phyloP scores from a whole-genome alignment of 2,888 invertebrate species.

The Diaperis boleti region DNA sequence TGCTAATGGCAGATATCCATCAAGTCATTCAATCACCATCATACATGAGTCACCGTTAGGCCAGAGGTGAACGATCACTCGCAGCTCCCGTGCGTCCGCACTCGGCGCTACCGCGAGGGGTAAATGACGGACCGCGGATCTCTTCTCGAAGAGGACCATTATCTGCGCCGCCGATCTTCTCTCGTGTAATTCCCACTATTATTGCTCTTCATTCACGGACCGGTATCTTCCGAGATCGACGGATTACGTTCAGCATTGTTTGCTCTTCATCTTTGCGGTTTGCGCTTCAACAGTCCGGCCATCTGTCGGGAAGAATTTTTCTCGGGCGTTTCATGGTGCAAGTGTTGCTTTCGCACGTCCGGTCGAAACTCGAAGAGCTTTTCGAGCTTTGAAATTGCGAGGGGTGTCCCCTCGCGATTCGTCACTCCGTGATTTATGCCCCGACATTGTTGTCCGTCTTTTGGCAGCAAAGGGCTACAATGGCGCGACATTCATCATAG shows the following conservation, averaged over 20 bases:
- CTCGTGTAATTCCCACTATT: conserved; percentile 55
- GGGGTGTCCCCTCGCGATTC: too few species aligned
- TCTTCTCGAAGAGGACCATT: conserved; percentile 44
- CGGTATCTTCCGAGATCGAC: conserved; percentile 52
- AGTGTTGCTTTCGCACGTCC: too few species aligned
- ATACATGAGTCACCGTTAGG: conserved; percentile 58
- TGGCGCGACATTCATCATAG: conserved; percentile 62
- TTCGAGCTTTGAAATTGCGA: too few species aligned
- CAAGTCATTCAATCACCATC: conserved; percentile 67
- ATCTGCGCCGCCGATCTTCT: conserved; percentile 42
- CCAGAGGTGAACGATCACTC: conserved; percentile 51
- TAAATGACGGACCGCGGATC: conserved; percentile 54
- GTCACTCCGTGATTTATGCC: conserved; percentile 66
- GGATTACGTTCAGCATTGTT: conserved; percentile 56
- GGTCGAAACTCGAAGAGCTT: too few species aligned
- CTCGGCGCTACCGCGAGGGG: conserved; percentile 49
- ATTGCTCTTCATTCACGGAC: conserved; percentile 53
- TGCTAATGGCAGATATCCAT: conserved; percentile 67
- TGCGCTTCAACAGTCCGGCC: conserved; percentile 52
- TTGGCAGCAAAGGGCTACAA: conserved; percentile 63
- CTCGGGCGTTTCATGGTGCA: too few species aligned
- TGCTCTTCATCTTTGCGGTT: conserved; percentile 51
- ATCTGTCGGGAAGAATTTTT: too few species aligned
- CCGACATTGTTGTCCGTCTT: conserved; percentile 64
- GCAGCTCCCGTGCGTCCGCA: conserved; percentile 40